phyloP scores from a whole-genome alignment of 2,888 invertebrate species.

The Trichopoda pennipes region DNA sequence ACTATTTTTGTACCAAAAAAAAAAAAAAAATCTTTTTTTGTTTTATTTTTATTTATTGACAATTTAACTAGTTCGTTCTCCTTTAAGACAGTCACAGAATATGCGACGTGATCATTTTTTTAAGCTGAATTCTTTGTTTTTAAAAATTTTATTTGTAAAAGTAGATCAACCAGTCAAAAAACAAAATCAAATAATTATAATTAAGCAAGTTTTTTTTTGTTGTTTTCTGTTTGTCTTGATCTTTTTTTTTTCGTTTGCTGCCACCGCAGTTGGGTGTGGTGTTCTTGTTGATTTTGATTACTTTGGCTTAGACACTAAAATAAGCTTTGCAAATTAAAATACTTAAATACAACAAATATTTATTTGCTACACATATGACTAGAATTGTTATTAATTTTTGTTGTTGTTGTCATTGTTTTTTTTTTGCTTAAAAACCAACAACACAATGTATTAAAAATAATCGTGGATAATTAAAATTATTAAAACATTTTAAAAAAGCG shows the following conservation, averaged over 20 bases:
- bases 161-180: constrained; percentile 61
- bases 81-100: constrained; percentile 53
- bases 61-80: constrained; percentile 62
- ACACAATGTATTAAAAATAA: too few species aligned
- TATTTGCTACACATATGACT: constrained; percentile 23
- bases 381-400: constrained; percentile 34
- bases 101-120: constrained; percentile 49
- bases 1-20: constrained; percentile 17
- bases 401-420: constrained; percentile 1
- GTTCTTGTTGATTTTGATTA: constrained; percentile 52
- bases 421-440: too few species aligned
- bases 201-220: constrained; percentile 49
- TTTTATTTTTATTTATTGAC: constrained; percentile 16
- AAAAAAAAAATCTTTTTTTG: too few species aligned
- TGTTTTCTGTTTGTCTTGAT: too few species aligned
- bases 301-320: constrained; percentile 33
- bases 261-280: constrained; percentile 54
- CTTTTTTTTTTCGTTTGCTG: constrained; percentile 14
- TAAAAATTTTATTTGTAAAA: constrained; percentile 52
- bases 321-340: constrained; percentile 19
- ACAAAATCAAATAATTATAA: constrained; percentile 55
- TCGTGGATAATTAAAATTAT: background rate
- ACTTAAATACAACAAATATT: constrained; percentile 40
- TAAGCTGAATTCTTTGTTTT: constrained; percentile 14
- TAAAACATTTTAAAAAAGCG: too few species aligned